Conservation (phyloP, 2,797 vertebrate genomes). For the Ctenochaetus hawaiiensis region DNA sequence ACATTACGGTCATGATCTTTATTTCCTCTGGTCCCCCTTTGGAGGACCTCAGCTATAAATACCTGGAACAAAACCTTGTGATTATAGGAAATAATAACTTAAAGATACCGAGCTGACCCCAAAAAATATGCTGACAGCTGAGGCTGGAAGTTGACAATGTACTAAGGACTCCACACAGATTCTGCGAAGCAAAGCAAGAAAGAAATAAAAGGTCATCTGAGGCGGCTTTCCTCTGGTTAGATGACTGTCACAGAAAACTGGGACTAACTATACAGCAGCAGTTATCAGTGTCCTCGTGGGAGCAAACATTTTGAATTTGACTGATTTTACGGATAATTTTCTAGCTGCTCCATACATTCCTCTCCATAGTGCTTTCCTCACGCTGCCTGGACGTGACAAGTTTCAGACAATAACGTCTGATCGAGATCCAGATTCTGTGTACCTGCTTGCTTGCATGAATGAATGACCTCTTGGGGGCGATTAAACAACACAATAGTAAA, state of each 20-base stretch:
- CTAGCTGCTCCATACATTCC: not conserved
- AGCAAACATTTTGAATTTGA: not conserved
- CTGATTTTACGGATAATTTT: not conserved
- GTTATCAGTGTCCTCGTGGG: not conserved
- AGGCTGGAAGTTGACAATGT: conserved; percentile 12
- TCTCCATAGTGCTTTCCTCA: not conserved
- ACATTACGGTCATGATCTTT: not conserved
- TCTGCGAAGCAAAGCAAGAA: not conserved
- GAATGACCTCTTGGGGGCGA: conserved; percentile 32
- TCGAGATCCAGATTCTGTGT: conserved; percentile 11
- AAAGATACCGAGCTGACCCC: conserved; percentile 19
- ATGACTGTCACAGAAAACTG: not conserved
- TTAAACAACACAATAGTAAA: conserved; percentile 50
- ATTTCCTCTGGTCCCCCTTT: not conserved
- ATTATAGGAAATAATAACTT: conserved; percentile 52
- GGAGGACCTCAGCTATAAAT: not conserved
- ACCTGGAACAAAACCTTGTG: conserved; percentile 25
- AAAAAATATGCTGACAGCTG: conserved; percentile 29
- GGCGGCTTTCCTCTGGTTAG: not conserved
- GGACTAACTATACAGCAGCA: not conserved
- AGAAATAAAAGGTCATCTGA: not conserved
- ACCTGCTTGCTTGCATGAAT: conserved; percentile 28
- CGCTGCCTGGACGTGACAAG: not conserved
- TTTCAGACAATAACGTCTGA: conserved; percentile 18
- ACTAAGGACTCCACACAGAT: not conserved